Conservation (phyloP, 23 tunicate genomes). For the Oikopleura vanhoeffeni region DNA sequence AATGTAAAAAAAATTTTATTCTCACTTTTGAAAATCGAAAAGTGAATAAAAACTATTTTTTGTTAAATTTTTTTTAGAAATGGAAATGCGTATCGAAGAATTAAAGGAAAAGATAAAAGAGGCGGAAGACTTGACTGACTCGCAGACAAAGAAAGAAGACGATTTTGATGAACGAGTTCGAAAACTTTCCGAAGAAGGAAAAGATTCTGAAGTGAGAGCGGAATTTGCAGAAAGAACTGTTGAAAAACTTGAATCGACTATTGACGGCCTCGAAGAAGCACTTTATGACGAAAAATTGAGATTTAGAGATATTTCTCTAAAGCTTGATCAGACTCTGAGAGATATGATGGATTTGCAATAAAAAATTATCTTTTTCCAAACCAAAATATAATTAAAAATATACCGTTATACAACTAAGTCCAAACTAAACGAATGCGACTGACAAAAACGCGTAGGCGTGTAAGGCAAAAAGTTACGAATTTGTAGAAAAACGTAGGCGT, state of each 20-base stretch:
- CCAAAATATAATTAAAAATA: no score
- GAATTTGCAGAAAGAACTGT: not conserved
- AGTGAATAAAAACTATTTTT: no score
- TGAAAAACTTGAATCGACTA: not conserved
- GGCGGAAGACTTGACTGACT: not conserved
- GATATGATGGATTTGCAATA: slow-evolving; percentile 2
- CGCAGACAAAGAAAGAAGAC: not conserved
- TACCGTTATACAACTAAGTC: no score
- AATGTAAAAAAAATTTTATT: no score
- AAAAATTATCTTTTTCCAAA: no score
- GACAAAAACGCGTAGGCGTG: no score
- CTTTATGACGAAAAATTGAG: not conserved
- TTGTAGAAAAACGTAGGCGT: no score
- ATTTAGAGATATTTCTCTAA: not conserved
- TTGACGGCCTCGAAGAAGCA: not conserved
- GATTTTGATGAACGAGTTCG: not conserved
- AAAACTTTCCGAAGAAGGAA: not conserved
- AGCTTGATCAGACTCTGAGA: not conserved
- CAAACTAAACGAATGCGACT: no score
- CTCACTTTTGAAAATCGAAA: no score
- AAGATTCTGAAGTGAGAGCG: not conserved
- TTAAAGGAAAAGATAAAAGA: not conserved
- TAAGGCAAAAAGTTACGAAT: no score
- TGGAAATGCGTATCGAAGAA: not conserved
- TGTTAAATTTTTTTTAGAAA: no score